Conservation (phyloP, 2,888 invertebrate species). For the Platynereis dumerilii region DNA sequence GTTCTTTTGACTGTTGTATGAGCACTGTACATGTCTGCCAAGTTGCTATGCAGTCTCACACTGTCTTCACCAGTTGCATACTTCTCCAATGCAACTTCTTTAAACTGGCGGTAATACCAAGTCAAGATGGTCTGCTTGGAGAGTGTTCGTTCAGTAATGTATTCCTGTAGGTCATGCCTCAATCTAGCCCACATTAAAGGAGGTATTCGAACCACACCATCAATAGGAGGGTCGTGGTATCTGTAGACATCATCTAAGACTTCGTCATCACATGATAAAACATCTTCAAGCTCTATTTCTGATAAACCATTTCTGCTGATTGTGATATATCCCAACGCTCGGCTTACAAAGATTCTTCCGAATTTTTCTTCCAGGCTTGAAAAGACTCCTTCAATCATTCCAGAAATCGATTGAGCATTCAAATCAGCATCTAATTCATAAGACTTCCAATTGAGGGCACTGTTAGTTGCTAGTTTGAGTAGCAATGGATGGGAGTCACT, state of each 20-base stretch:
- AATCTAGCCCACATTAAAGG: conserved; percentile 54
- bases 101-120: conserved; percentile 57
- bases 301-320: conserved; percentile 50
- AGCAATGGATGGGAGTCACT: conserved; percentile 3
- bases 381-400: conserved; percentile 21
- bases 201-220: conserved; percentile 51
- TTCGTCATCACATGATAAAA: conserved; percentile 48
- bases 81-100: conserved; percentile 45
- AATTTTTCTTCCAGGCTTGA: conserved; percentile 50
- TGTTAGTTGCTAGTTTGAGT: conserved; percentile 11
- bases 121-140: conserved; percentile 47
- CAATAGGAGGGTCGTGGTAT: conserved; percentile 55
- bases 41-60: background rate
- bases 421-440: background rate
- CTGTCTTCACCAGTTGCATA: conserved; percentile 38
- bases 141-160: conserved; percentile 49
- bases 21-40: conserved; percentile 17
- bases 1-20: conserved; percentile 42
- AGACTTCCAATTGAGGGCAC: conserved; percentile 15
- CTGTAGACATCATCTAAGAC: conserved; percentile 51
- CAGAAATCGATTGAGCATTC: background rate
- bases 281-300: conserved; percentile 57
- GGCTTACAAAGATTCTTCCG: conserved; percentile 44
- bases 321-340: conserved; percentile 46
- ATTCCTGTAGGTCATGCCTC: conserved; percentile 49